Evolutionary conservation across 2,888 invertebrate species (phyloP).

Genomic region (Pachydiplax longipennis): DNA sequence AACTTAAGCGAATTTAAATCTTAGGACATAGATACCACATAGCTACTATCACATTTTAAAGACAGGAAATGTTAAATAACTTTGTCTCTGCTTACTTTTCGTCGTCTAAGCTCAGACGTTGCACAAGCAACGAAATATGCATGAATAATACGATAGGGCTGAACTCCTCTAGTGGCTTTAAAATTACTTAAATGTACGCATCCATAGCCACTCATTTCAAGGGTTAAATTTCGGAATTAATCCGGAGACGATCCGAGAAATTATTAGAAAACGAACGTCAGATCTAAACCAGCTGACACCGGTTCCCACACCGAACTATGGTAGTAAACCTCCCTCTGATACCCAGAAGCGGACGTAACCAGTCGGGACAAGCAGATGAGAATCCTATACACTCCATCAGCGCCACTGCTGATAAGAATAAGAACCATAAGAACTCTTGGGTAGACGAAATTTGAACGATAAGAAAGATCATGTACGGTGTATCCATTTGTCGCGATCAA

Average conservation of each 20-base stretch:
- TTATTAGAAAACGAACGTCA: too few relatives aligned
- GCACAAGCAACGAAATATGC: conserved; percentile 86
- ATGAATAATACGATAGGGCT: conserved; percentile 80
- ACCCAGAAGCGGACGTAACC: too few relatives aligned
- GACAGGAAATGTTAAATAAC: conserved; percentile 49
- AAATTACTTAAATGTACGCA: conserved; percentile 82
- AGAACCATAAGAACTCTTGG: too few relatives aligned
- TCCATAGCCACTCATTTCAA: conserved; percentile 71
- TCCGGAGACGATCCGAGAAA: too few relatives aligned
- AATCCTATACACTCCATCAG: neutral
- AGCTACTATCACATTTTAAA: conserved; percentile 13
- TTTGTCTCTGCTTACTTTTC: conserved; percentile 70
- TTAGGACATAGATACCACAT: neutral
- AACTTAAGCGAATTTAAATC: neutral
- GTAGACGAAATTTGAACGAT: too few relatives aligned
- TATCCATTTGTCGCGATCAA: too few relatives aligned
- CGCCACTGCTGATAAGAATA: neutral
- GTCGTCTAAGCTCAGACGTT: conserved; percentile 78
- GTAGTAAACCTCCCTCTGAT: too few relatives aligned
- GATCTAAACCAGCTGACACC: neutral
- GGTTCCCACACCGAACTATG: neutral
- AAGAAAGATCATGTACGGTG: too few relatives aligned
- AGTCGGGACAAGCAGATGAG: too few relatives aligned
- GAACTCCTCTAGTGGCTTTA: conserved; percentile 78
- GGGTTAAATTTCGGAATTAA: neutral